phyloP scores from a whole-genome alignment of 2,888 invertebrate genomes.

The Pterobdella sp. region DNA sequence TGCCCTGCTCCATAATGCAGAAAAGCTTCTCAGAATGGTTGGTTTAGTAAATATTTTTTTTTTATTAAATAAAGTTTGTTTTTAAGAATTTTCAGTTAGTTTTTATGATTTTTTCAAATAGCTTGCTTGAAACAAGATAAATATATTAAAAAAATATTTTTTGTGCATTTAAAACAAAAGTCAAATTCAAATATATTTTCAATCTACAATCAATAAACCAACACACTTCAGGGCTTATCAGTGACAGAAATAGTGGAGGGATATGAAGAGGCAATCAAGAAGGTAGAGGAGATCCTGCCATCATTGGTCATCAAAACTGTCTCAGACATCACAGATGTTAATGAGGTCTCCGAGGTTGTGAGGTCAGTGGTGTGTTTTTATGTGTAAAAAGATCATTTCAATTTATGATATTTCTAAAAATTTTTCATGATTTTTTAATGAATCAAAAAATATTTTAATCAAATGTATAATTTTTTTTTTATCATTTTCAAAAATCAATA shows the following conservation, averaged over 20 bases:
- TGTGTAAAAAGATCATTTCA: too few relatives aligned
- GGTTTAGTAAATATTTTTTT: constrained; percentile 35
- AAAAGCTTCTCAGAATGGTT: constrained; percentile 77
- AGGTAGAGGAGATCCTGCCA: constrained; percentile 81
- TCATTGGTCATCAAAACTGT: constrained; percentile 55
- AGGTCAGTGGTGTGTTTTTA: too few relatives aligned
- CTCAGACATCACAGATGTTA: constrained; percentile 61
- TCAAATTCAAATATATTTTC: too few relatives aligned
- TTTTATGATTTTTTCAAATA: not conserved
- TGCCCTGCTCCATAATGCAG: constrained; percentile 80
- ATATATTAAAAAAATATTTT: too few relatives aligned
- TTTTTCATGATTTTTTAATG: too few relatives aligned
- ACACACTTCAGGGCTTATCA: constrained; percentile 74
- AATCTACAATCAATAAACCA: too few relatives aligned
- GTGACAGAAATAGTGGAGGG: constrained; percentile 91
- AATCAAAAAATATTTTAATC: too few relatives aligned
- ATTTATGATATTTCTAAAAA: too few relatives aligned
- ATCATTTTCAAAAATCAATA: too few relatives aligned
- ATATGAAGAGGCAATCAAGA: constrained; percentile 80
- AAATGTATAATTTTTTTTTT: too few relatives aligned
- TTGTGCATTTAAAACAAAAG: too few relatives aligned
- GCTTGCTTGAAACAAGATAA: too few relatives aligned
- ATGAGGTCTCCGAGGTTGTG: constrained; percentile 64
- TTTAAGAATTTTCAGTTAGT: not conserved
- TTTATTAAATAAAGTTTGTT: not conserved